Evolutionary conservation across 2,888 invertebrate species (phyloP).

Genomic region (Scaptodrosophila latifasciaeformis): DNA sequence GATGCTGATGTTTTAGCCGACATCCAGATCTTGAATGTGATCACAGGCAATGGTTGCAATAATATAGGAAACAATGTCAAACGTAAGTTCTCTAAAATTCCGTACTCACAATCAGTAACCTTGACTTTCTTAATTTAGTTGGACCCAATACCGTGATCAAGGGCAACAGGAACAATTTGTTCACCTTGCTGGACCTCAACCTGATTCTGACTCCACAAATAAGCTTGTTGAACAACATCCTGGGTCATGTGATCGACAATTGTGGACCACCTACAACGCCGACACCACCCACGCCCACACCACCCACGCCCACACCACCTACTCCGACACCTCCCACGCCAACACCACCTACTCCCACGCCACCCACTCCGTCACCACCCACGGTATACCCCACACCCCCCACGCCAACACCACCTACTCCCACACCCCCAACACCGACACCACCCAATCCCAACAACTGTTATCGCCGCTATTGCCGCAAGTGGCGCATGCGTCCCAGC

Average conservation of each 20-base stretch:
- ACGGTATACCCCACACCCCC: slow-evolving; percentile 9
- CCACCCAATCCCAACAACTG: slow-evolving; percentile 44
- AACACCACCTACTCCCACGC: slow-evolving; percentile 10
- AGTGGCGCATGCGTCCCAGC: slow-evolving; percentile 53
- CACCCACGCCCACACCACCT: slow-evolving; percentile 25
- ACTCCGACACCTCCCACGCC: slow-evolving; percentile 19
- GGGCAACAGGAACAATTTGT: slow-evolving; percentile 37
- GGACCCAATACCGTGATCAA: slow-evolving; percentile 25
- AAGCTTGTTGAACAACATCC: slow-evolving; percentile 26
- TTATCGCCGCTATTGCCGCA: slow-evolving; percentile 59
- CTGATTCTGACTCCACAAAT: slow-evolving; percentile 20
- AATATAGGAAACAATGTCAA: slow-evolving; percentile 27
- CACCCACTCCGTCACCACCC: slow-evolving; percentile 1
- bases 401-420: slow-evolving; percentile 5
- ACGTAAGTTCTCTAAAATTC: slow-evolving; percentile 10
- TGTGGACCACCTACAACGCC: slow-evolving; percentile 22
- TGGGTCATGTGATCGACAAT: slow-evolving; percentile 38
- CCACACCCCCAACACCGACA: slow-evolving; percentile 20
- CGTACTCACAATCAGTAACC: background rate
- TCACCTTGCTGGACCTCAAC: slow-evolving; percentile 34
- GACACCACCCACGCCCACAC: slow-evolving; percentile 9
- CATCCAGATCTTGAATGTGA: slow-evolving; percentile 34
- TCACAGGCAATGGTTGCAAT: slow-evolving; percentile 45
- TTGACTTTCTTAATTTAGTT: slow-evolving; percentile 16
- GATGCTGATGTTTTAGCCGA: slow-evolving; percentile 24